Conservation (phyloP, 1,140 invertebrate genomes). For the Danaus plexippus region DNA sequence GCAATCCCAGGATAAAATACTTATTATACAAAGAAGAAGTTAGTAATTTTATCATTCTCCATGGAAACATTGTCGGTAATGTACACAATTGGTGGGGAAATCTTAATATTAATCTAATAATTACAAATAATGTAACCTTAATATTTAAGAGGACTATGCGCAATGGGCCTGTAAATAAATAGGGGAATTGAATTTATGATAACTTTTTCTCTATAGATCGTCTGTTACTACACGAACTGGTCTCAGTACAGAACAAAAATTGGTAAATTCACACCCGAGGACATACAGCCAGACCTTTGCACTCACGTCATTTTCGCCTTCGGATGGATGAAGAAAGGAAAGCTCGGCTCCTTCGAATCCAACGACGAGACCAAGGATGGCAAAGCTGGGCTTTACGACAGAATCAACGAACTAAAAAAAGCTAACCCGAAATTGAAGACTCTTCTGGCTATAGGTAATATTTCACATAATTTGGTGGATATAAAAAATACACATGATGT, state of each 20-base stretch:
- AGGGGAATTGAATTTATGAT: not conserved
- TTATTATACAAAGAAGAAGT: too few species aligned
- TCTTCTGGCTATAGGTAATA: slow-evolving; percentile 87
- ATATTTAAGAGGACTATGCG: too few species aligned
- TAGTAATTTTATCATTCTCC: too few species aligned
- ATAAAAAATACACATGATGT: not conserved
- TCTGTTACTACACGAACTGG: slow-evolving; percentile 98
- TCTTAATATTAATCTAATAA: too few species aligned
- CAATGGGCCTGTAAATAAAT: too few species aligned
- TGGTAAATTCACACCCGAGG: slow-evolving; percentile 94
- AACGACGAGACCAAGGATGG: slow-evolving; percentile 95
- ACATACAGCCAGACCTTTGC: slow-evolving; percentile 95
- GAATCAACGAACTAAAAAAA: slow-evolving; percentile 86
- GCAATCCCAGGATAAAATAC: too few species aligned
- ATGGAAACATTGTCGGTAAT: too few species aligned
- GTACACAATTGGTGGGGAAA: too few species aligned
- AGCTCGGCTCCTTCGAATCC: slow-evolving; percentile 90
- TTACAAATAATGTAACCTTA: too few species aligned
- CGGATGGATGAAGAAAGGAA: slow-evolving; percentile 96
- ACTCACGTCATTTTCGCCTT: slow-evolving; percentile 97
- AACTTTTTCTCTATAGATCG: slow-evolving; percentile 73
- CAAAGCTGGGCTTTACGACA: slow-evolving; percentile 90
- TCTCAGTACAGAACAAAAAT: slow-evolving; percentile 94
- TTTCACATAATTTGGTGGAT: not conserved
- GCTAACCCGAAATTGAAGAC: slow-evolving; percentile 91